Percentiles rank a stretch among this genome's conserved stretches.
Conservation (phyloP, 2,113 vertebrate species). For the human region DNA sequence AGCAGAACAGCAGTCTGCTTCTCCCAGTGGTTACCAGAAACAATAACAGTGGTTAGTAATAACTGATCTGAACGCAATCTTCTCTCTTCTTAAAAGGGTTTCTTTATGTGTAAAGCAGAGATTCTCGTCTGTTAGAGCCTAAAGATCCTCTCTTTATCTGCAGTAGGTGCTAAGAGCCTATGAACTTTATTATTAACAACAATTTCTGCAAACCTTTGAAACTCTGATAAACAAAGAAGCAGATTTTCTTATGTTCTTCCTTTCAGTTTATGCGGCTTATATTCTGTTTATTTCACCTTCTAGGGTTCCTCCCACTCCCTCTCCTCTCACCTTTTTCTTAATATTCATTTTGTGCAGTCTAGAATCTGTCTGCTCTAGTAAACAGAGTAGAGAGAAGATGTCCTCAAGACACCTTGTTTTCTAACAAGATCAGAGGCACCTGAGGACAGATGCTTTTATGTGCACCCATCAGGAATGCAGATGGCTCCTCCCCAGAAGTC, state of each 20-base stretch:
- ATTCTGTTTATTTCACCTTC: not conserved
- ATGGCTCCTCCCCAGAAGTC: not conserved
- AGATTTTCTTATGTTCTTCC: not conserved
- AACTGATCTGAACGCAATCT: not conserved
- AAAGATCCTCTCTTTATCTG: not conserved
- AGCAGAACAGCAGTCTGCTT: not conserved
- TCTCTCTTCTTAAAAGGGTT: not conserved
- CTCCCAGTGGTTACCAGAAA: not conserved
- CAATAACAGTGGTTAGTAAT: not conserved
- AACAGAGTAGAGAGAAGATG: not conserved
- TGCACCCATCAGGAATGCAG: not conserved
- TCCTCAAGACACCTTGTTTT: not conserved
- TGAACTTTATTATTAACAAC: not conserved
- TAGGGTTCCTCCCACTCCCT: not conserved
- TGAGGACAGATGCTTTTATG: accelerated
- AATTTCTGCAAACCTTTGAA: not conserved
- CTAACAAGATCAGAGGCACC: not conserved
- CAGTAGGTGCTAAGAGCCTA: not conserved
- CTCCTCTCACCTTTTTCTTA: not conserved
- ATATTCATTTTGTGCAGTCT: not conserved
- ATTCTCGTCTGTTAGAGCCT: not conserved
- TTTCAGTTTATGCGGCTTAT: not conserved
- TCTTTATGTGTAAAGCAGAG: not conserved
- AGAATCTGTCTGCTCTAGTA: not conserved
- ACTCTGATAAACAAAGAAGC: not conserved